Evolutionary conservation across 2,797 vertebrate species (phyloP).

Genomic region (Chaenodraco wilsoni): DNA sequence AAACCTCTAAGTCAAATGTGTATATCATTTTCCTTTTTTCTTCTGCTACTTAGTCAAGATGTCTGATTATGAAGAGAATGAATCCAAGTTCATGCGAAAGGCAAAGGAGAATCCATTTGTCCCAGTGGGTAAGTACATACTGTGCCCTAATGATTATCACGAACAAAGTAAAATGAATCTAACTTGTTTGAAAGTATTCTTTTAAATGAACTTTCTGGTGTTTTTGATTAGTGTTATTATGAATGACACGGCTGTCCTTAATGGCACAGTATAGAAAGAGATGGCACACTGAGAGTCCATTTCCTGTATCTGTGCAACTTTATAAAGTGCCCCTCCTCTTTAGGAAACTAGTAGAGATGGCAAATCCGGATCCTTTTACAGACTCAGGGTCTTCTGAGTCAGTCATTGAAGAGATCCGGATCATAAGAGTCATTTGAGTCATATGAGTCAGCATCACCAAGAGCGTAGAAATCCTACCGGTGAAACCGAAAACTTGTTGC

Average conservation of each 20-base stretch:
- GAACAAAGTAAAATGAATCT: background rate
- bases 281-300: no score
- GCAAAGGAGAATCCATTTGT: conserved; percentile 93
- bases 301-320: no score
- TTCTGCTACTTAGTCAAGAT: conserved; percentile 73
- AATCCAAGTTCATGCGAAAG: conserved; percentile 90
- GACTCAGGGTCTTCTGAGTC: no score
- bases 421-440: no score
- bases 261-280: no score
- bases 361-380: no score
- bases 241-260: background rate
- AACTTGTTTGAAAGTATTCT: background rate
- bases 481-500: no score
- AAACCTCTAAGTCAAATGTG: rapidly evolving
- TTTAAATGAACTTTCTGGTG: background rate
- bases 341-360: no score
- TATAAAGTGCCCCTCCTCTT: no score
- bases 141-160: conserved; percentile 5
- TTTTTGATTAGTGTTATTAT: background rate
- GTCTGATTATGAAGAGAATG: conserved; percentile 84
- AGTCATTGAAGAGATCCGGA: no score
- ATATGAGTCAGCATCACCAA: no score
- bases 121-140: conserved; percentile 83
- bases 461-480: no score
- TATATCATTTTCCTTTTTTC: background rate